Conservation (phyloP, 1,140 invertebrate genomes). For the Caerostris extrusa region DNA sequence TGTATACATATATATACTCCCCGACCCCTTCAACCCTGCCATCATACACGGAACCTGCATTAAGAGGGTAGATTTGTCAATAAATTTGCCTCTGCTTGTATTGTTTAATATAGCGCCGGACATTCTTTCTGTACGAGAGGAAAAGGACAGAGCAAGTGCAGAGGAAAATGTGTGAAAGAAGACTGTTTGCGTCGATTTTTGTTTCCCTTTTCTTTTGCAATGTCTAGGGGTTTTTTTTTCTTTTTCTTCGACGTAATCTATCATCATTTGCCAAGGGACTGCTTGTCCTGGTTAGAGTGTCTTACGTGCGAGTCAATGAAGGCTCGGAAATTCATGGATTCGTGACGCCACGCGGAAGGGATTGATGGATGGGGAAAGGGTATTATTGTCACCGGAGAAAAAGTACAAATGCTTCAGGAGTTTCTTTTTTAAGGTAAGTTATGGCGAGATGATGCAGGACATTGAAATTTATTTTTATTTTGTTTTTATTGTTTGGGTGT, state of each 20-base stretch:
- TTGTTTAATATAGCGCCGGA: conserved; percentile 71
- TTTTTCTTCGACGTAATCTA: conserved; percentile 20
- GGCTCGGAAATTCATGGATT: conserved; percentile 17
- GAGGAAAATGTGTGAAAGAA: not conserved
- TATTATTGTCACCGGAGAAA: not conserved
- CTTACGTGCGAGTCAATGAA: conserved; percentile 55
- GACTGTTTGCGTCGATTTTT: conserved; percentile 44
- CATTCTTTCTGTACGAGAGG: conserved; percentile 52
- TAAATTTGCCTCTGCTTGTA: conserved; percentile 72
- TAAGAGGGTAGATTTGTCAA: conserved; percentile 67
- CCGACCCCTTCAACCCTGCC: not conserved
- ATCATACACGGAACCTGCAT: conserved; percentile 71
- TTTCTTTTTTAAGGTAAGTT: not conserved
- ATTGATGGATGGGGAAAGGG: not conserved
- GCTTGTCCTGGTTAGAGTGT: conserved; percentile 67
- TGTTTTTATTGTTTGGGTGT: too few relatives aligned
- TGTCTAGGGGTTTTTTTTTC: not conserved
- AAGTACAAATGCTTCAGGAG: not conserved
- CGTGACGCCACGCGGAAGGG: not conserved
- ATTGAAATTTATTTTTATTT: too few relatives aligned
- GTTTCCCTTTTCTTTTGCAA: not conserved
- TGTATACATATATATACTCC: not conserved
- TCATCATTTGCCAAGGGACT: conserved; percentile 71
- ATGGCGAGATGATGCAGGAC: not conserved
- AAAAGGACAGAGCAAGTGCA: not conserved